These are phyloP conservation scores for Onychorhynchus coronatus DNA, from an alignment of 2,113 vertebrate genomes.

Conservation along the genomic window DNA sequence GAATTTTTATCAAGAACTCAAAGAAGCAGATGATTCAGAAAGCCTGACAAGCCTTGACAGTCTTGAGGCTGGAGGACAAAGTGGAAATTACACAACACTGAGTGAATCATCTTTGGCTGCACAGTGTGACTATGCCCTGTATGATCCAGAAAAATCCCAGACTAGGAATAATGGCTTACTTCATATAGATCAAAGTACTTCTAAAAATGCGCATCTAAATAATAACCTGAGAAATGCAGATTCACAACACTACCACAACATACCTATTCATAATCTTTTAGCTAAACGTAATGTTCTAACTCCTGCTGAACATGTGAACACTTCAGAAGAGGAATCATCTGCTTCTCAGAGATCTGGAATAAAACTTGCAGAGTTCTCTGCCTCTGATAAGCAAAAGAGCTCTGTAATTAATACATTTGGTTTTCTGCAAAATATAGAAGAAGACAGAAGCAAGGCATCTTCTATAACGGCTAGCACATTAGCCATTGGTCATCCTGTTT, in stretches of 20 bases:
- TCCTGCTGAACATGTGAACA: slow-evolving; percentile 18
- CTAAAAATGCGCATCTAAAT: slow-evolving; percentile 67
- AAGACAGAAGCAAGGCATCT: not conserved
- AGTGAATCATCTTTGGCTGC: slow-evolving; percentile 44
- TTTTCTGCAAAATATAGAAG: slow-evolving; percentile 24
- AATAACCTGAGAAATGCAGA: slow-evolving; percentile 69
- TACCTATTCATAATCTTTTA: slow-evolving; percentile 49
- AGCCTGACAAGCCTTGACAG: slow-evolving; percentile 89
- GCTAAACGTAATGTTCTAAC: slow-evolving; percentile 53
- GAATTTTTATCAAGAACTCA: slow-evolving; percentile 78
- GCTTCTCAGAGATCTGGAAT: not conserved
- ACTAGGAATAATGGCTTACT: slow-evolving; percentile 36
- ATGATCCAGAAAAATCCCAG: slow-evolving; percentile 36
- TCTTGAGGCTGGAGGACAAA: slow-evolving; percentile 80
- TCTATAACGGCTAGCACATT: not conserved
- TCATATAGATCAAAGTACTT: slow-evolving; percentile 27
- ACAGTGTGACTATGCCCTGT: slow-evolving; percentile 48
- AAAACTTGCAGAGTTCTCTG: not conserved
- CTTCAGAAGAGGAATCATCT: slow-evolving; percentile 40
- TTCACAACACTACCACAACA: slow-evolving; percentile 20
- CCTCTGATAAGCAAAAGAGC: not conserved
- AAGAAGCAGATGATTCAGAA: slow-evolving; percentile 76
- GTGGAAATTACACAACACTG: slow-evolving; percentile 44
- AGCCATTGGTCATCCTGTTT: not conserved
- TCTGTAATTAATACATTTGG: not conserved